Evolutionary conservation across 1,140 invertebrate genomes (phyloP).

Genomic region (Drosophila mojavensis): DNA sequence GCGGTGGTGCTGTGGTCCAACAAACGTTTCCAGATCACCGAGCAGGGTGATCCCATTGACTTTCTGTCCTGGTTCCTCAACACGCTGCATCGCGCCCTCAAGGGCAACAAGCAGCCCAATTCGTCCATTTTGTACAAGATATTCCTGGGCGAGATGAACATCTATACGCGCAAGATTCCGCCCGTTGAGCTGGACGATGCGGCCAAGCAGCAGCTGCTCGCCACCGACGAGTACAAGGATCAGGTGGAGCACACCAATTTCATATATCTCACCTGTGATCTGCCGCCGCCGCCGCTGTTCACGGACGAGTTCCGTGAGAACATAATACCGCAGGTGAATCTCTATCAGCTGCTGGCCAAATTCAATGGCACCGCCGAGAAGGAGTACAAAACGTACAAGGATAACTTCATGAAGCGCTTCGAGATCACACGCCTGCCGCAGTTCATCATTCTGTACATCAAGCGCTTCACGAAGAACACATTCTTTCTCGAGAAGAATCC

Average conservation of each 20-base stretch:
- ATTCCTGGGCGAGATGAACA: constrained; percentile 97
- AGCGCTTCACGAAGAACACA: constrained; percentile 99
- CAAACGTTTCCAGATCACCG: constrained; percentile 99
- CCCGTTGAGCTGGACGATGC: constrained; percentile 96
- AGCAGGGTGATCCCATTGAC: constrained; percentile 99
- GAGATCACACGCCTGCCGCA: constrained; percentile 97
- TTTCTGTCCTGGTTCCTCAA: constrained; percentile 99
- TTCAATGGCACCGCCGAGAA: constrained; percentile 98
- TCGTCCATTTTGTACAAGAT: constrained; percentile 97
- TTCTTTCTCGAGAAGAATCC: constrained; percentile 99
- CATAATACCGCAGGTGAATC: constrained; percentile 99
- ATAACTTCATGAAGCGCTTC: constrained; percentile 98
- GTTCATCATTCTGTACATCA: constrained; percentile 99
- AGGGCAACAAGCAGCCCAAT: constrained; percentile 92
- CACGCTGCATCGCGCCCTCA: constrained; percentile 95
- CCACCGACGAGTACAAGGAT: constrained; percentile 95
- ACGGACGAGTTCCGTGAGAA: constrained; percentile 99
- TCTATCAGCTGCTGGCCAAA: constrained; percentile 96
- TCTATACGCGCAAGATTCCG: constrained; percentile 97
- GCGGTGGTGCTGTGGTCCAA: constrained; percentile 99
- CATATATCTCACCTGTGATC: constrained; percentile 97
- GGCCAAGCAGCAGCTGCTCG: constrained; percentile 91
- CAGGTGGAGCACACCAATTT: constrained; percentile 95
- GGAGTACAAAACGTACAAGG: constrained; percentile 99
- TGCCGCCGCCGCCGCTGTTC: constrained; percentile 97